Conservation (phyloP, 2,113 vertebrate species). For the Phyllostomus hastatus region DNA sequence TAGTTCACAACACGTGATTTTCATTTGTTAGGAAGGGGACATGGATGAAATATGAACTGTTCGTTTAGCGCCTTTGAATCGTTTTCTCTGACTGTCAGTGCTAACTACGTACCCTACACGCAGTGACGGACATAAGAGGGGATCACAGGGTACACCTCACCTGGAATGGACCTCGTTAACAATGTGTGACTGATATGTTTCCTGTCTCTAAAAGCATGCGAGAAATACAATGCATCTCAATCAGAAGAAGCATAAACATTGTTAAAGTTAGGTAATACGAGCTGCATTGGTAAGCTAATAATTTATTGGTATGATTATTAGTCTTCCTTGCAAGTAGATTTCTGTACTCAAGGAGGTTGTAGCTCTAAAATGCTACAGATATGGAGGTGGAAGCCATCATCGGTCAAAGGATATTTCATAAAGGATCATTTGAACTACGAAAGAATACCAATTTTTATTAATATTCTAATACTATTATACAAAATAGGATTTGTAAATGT, state of each 20-base stretch:
- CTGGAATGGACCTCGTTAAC: slow-evolving; percentile 60
- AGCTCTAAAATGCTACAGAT: neutral
- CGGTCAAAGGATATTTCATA: neutral
- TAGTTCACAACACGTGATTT: slow-evolving; percentile 28
- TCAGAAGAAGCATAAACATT: slow-evolving; percentile 31
- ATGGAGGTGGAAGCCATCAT: neutral
- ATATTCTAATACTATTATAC: neutral
- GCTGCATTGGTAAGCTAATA: neutral
- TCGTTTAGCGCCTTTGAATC: slow-evolving; percentile 33
- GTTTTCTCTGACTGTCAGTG: slow-evolving; percentile 32
- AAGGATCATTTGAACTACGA: neutral
- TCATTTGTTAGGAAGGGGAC: slow-evolving; percentile 14
- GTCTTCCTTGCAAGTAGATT: neutral
- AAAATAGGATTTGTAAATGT: neutral
- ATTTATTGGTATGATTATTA: neutral
- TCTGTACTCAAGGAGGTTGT: neutral
- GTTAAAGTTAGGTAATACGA: neutral
- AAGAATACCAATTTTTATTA: neutral
- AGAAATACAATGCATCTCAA: slow-evolving; percentile 31
- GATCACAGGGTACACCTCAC: neutral
- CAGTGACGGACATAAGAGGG: slow-evolving; percentile 35
- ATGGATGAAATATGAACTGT: neutral
- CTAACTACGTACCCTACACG: neutral
- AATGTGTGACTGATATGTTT: neutral
- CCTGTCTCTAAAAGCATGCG: slow-evolving; percentile 52